Evolutionary conservation across 2,797 vertebrate genomes (phyloP), one percentile per base, ranked within the genome.

Genomic region (Dromococcyx pavoninus): DNA sequence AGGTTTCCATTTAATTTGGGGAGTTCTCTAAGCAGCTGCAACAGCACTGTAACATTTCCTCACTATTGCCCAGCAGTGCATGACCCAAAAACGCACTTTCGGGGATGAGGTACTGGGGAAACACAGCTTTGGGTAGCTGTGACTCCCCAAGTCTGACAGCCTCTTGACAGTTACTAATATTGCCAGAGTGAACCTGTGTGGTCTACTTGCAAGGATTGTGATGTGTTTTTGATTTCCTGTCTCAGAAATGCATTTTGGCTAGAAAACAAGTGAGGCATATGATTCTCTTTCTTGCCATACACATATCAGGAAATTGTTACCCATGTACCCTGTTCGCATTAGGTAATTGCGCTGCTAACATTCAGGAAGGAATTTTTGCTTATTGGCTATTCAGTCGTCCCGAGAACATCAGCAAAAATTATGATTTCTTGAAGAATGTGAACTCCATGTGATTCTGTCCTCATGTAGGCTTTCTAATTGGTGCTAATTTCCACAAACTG

Each of bases 141-240:
- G 69, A 50, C 67, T 97, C 92, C 81, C 44, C 11, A 64, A 92
- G 88, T 67, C 95, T 93, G 94, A 95, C 93, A 95, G 76, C 87
- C 92, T 94, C 65, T 22, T 94, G 96, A 96, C 96, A 89, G 91
- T 86, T 94, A 73, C 94, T 93, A 84, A 77, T 91, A 95, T 69
- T 24, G 17, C 90, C 83, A 86, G 89, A 94, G 90, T 56, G 87
- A 97, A 94, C 27, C 41, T 93, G 91, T 93, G 94, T 95, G 97
- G 95, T 94, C 95, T 97, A 61, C 91, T 96, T 48, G 48, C 73
- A 83, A 95, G 94, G 91, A 95, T 86, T 96, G 90, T 81, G 97
- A 93, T 96, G 95, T 96, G 94, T 79, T 97, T 97, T 96, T 97
- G 91, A 96, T 97, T 97, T 98, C 96, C 90, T 97, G 94, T 91